Conservation (phyloP, 1,140 invertebrate genomes). For the Stegodyphus mimosarum region DNA sequence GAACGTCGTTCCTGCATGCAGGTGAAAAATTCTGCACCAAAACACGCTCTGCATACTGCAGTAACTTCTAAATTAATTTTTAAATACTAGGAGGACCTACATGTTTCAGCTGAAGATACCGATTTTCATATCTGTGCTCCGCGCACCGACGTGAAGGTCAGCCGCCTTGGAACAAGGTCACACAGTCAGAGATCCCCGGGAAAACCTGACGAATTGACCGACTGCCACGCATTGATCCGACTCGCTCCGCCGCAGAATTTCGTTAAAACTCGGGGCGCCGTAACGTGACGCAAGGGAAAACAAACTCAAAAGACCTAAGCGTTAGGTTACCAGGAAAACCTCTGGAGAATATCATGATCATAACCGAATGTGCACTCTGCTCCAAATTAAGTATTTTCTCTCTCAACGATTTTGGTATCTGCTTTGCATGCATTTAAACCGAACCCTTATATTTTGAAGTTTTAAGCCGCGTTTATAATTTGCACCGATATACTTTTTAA, state of each 20-base stretch:
- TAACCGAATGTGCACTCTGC: too few relatives aligned
- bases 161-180: background rate
- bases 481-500: too few relatives aligned
- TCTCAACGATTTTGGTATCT: too few relatives aligned
- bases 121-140: background rate
- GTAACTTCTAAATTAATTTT: background rate
- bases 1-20: too few relatives aligned
- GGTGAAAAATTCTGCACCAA: too few relatives aligned
- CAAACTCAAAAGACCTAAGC: too few relatives aligned
- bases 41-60: background rate
- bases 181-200: background rate
- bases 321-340: too few relatives aligned
- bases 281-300: background rate
- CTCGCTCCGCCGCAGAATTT: background rate
- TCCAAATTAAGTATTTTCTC: too few relatives aligned
- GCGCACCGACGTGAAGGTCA: background rate
- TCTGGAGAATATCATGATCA: too few relatives aligned
- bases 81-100: background rate
- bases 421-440: too few relatives aligned
- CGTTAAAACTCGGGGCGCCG: background rate
- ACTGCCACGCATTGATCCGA: background rate
- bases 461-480: too few relatives aligned
- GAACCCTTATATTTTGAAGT: too few relatives aligned
- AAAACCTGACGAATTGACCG: background rate
- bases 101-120: background rate